A percentile compares a stretch with the other conserved stretches of the same genome.
Evolutionary conservation across 2,797 vertebrate genomes (phyloP).

Genomic region (Argentina silus): DNA sequence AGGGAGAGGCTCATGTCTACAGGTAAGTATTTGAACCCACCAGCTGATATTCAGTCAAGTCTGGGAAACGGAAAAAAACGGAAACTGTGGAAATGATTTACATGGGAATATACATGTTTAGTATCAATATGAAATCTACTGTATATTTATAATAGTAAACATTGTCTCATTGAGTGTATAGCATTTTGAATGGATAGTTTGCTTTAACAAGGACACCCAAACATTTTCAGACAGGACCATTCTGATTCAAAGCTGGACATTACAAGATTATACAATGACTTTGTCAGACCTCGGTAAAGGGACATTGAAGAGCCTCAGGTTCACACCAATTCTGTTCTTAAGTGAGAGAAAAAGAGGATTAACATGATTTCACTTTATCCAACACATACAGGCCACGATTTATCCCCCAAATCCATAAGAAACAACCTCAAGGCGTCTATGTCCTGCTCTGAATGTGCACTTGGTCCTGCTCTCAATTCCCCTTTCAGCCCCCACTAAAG

Average conservation of each 20-base stretch:
- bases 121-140: constrained; percentile 21
- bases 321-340: constrained; percentile 61
- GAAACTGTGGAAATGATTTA: not conserved
- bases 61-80: too few species aligned
- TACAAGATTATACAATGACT: constrained; percentile 62
- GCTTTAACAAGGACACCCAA: constrained; percentile 23
- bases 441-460: constrained; percentile 80
- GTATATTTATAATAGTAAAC: too few species aligned
- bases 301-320: constrained; percentile 70
- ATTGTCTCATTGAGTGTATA: too few species aligned
- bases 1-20: too few species aligned
- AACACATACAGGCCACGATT: constrained; percentile 55
- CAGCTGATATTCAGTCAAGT: too few species aligned
- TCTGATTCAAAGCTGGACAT: constrained; percentile 60
- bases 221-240: constrained; percentile 32
- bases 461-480: constrained; percentile 85
- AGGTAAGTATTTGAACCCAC: too few species aligned
- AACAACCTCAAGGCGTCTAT: constrained; percentile 75
- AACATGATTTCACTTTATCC: constrained; percentile 77
- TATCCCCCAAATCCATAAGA: constrained; percentile 73
- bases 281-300: constrained; percentile 58
- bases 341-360: constrained; percentile 71
- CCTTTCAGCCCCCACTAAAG: constrained; percentile 84
- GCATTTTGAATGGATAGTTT: too few species aligned
- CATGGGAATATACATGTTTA: not conserved